Conservation (phyloP, 2,113 vertebrate species). For the Cygnus buccinator region DNA sequence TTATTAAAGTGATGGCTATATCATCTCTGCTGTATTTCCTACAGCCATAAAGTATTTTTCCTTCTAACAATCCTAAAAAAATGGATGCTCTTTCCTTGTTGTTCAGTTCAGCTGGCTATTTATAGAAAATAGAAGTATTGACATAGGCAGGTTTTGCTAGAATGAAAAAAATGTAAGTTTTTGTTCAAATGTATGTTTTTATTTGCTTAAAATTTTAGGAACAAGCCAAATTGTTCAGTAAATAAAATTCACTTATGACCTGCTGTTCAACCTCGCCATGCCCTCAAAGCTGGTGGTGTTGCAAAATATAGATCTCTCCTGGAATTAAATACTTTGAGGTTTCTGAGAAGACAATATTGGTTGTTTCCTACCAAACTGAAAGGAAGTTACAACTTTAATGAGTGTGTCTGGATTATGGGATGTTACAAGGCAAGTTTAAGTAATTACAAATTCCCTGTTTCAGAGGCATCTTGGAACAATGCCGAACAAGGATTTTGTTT, state of each 20-base stretch:
- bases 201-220: not conserved
- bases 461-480: not conserved
- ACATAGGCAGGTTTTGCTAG: not conserved
- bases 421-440: not conserved
- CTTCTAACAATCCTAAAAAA: not conserved
- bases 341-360: slow-evolving; percentile 17
- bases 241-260: not conserved
- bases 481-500: not conserved
- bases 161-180: not conserved
- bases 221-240: not conserved
- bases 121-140: not conserved
- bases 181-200: not conserved
- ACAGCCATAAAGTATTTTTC: not conserved
- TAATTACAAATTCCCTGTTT: slow-evolving; percentile 22
- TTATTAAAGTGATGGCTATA: not conserved
- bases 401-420: slow-evolving; percentile 9
- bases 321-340: not conserved
- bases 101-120: not conserved
- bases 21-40: not conserved
- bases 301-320: not conserved
- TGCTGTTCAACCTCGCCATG: not conserved
- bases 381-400: slow-evolving; percentile 42
- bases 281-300: not conserved
- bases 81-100: not conserved
- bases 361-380: slow-evolving; percentile 16